Evolutionary conservation across 2,797 vertebrate species (phyloP), one percentile per base, ranked within the genome.

Genomic region (Fratercula arctica): DNA sequence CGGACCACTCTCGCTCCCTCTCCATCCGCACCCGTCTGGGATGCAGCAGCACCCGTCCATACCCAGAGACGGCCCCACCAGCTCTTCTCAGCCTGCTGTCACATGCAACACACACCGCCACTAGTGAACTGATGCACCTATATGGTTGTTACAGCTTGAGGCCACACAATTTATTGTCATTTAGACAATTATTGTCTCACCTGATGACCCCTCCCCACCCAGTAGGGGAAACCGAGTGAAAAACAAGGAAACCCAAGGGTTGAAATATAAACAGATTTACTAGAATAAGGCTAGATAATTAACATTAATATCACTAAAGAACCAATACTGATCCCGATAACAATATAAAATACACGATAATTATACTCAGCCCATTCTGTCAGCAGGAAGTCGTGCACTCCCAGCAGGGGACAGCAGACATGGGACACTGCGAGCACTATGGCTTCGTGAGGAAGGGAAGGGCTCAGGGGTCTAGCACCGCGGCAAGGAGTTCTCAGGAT

Each of bases 91-190:
- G 28, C 21, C 68, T 33, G 53, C 53, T n/a, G 20, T 14, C 66
- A 41, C 23, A 50, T 54, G 28, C 19, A 20, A 5, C 3, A 0
- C 43, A 7, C 10, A 2, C 37, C 0, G 0, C 48, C 5, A 4
- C 31, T 3, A 37, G 4, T 17, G 12, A 74, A 9, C 18, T 1
- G 41, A 13, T 17, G 31, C 13, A 35, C 26, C n/a, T 29, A 8
- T 1, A 3, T 0, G 1, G 28, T 64, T 43, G 61, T 10, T 31
- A 41, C 7, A 19, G 39, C 20, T 64, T 64, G 39, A 64, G 61
- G 26, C 18, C 28, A 20, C 28, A 28, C 19, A 31, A 31, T 64
- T 43, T 64, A 21, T 64, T 43, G 61, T 64, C 28, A 25, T 43
- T 64, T 43, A 43, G 28, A 31, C 39, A 64, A 64, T 64, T 43